Percentiles rank a stretch among this genome's conserved stretches.
Conservation (phyloP, 2,888 invertebrate genomes). For the Drosophila barbarae region DNA sequence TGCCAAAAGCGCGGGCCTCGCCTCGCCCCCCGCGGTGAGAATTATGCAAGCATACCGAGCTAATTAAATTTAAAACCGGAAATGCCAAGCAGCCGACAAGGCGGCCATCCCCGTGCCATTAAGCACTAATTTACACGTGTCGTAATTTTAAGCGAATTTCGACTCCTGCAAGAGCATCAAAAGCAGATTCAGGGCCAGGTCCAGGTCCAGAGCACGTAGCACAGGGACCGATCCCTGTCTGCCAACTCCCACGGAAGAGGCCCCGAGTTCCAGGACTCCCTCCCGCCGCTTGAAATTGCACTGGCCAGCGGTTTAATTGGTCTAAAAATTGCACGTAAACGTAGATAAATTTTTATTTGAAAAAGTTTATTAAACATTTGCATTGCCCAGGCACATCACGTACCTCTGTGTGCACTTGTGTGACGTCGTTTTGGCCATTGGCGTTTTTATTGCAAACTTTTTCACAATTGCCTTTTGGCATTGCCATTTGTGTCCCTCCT, state of each 20-base stretch:
- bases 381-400: constrained; percentile 64
- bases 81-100: constrained; percentile 38
- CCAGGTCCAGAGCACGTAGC: constrained; percentile 26
- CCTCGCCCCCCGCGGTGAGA: constrained; percentile 26
- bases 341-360: constrained; percentile 72
- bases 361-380: constrained; percentile 75
- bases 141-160: constrained; percentile 29
- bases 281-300: constrained; percentile 14
- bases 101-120: constrained; percentile 36
- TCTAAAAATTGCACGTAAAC: constrained; percentile 76
- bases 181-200: neutral
- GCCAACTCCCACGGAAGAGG: neutral
- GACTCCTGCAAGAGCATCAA: constrained; percentile 10
- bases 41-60: constrained; percentile 57
- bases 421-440: constrained; percentile 60
- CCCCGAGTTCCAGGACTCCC: constrained; percentile 3
- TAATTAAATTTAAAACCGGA: constrained; percentile 66
- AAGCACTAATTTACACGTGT: constrained; percentile 45
- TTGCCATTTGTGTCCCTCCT: constrained; percentile 43
- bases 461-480: constrained; percentile 58
- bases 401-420: constrained; percentile 45
- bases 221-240: neutral
- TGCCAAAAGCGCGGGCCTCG: constrained; percentile 47
- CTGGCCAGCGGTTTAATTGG: constrained; percentile 70
- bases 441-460: constrained; percentile 66